phyloP scores from a whole-genome alignment of 2,888 invertebrate genomes.

The Heliothis peltigera region DNA sequence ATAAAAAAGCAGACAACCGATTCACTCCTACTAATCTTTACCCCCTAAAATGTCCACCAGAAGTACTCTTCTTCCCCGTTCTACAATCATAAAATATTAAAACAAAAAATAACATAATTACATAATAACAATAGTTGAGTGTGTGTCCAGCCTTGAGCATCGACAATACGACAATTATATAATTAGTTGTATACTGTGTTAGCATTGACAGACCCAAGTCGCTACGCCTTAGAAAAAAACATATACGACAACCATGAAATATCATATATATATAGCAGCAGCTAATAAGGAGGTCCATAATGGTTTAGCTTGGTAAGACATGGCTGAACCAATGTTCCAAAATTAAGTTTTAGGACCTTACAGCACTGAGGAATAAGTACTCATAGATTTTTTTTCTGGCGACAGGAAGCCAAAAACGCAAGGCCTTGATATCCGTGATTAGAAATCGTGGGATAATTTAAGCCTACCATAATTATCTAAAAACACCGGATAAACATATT shows the following conservation, averaged over 20 bases:
- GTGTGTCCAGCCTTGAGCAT: slow-evolving; percentile 24
- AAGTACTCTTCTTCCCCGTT: slow-evolving; percentile 21
- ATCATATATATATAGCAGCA: neutral
- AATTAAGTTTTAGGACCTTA: no score
- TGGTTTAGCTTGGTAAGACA: neutral
- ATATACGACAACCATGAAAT: neutral
- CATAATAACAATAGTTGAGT: slow-evolving; percentile 33
- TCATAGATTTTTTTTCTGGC: no score
- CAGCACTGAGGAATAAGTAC: no score
- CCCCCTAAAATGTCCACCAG: neutral
- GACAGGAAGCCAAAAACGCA: neutral
- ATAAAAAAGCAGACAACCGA: no score
- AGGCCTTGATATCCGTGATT: slow-evolving; percentile 1
- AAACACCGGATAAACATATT: neutral
- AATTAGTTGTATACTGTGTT: slow-evolving; percentile 24
- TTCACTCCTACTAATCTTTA: neutral
- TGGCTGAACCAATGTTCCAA: no score
- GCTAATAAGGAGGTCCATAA: neutral
- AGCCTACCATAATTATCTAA: neutral
- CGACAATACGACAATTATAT: slow-evolving; percentile 37
- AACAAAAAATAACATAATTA: slow-evolving; percentile 29
- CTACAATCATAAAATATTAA: slow-evolving; percentile 9
- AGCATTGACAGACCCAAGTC: slow-evolving; percentile 28
- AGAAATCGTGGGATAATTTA: neutral
- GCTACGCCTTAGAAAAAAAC: slow-evolving; percentile 6